Evolutionary conservation across 1,140 invertebrate species (phyloP).

Genomic region (Rhopalosiphum maidis): DNA sequence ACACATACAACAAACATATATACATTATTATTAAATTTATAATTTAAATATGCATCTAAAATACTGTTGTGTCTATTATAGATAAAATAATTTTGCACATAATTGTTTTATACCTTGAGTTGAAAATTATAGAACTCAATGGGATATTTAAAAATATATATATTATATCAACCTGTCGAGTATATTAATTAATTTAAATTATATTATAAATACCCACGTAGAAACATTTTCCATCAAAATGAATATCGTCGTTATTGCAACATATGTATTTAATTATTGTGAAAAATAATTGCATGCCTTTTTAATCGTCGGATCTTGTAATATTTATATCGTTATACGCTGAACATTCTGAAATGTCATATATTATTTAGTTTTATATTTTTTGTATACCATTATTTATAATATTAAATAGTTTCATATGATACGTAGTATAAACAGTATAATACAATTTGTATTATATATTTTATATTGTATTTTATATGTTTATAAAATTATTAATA

Average conservation of each 20-base stretch:
- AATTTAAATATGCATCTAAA: neutral
- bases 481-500: neutral
- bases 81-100: neutral
- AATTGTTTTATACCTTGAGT: too few relatives aligned
- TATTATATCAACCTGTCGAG: neutral
- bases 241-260: neutral
- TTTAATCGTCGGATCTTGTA: neutral
- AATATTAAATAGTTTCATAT: too few relatives aligned
- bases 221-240: neutral
- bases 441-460: neutral
- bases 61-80: neutral
- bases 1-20: neutral
- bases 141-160: neutral
- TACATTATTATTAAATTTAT: too few relatives aligned
- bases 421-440: too few relatives aligned
- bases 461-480: neutral
- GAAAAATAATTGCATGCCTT: neutral
- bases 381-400: neutral
- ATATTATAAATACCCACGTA: neutral
- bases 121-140: neutral
- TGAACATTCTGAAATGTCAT: neutral
- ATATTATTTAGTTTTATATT: neutral
- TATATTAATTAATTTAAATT: neutral
- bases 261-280: conserved; percentile 1
- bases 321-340: neutral